Conservation (phyloP, 2,888 invertebrate species). For the Lacanobia oleracea region DNA sequence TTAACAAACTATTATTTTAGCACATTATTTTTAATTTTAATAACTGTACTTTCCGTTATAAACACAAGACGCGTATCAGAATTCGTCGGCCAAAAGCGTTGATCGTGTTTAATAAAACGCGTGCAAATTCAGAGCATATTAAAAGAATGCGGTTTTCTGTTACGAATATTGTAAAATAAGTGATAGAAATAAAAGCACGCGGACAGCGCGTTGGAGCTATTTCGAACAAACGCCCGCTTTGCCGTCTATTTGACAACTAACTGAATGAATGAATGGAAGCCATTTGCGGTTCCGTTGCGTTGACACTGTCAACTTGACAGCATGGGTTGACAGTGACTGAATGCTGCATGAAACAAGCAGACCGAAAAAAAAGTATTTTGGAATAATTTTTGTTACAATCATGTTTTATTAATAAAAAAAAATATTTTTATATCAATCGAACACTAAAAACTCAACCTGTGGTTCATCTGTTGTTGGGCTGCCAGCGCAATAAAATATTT, state of each 20-base stretch:
- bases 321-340: too few relatives aligned
- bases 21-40: slow-evolving; percentile 49
- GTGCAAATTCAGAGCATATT: not conserved
- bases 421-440: too few relatives aligned
- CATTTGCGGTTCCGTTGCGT: not conserved
- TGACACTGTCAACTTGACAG: too few relatives aligned
- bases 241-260: slow-evolving; percentile 53
- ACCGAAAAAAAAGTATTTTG: not conserved
- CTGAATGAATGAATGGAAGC: slow-evolving; percentile 14
- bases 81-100: slow-evolving; percentile 10
- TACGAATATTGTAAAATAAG: slow-evolving; percentile 39
- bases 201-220: slow-evolving; percentile 19
- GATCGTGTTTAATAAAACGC: slow-evolving; percentile 3
- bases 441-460: too few relatives aligned
- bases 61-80: slow-evolving; percentile 10
- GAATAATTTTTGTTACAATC: too few relatives aligned
- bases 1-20: slow-evolving; percentile 28
- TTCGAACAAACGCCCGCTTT: slow-evolving; percentile 43
- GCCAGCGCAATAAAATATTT: not conserved
- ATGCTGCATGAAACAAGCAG: not conserved
- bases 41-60: slow-evolving; percentile 1
- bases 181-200: slow-evolving; percentile 39
- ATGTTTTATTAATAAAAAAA: too few relatives aligned
- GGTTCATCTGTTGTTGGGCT: not conserved
- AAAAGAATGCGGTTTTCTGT: slow-evolving; percentile 49